Percentiles rank a stretch among this genome's conserved stretches.
Conservation (phyloP, 2,797 vertebrate genomes). For the Hafferia zeledoni region DNA sequence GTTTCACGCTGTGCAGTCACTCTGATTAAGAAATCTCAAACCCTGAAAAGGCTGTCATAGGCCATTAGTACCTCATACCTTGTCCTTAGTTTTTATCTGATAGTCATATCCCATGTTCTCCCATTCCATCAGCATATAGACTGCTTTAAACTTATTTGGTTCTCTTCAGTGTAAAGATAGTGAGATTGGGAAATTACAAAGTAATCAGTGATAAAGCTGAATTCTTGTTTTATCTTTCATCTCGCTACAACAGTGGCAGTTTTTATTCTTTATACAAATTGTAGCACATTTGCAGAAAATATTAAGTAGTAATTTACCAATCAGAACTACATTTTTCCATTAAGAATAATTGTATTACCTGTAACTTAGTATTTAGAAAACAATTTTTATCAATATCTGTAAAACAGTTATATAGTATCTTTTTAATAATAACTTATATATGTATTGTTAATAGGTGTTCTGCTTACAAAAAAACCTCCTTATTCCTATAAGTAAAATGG, state of each 20-base stretch:
- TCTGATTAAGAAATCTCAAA: not conserved
- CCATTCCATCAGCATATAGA: not conserved
- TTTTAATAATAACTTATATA: not conserved
- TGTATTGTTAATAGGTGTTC: not conserved
- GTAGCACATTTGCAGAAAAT: not conserved
- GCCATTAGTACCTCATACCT: not conserved
- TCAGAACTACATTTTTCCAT: not conserved
- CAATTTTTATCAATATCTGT: not conserved
- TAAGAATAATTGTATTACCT: not conserved
- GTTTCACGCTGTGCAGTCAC: not conserved
- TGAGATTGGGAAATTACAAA: not conserved
- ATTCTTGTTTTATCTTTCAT: not conserved
- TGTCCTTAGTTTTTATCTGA: not conserved
- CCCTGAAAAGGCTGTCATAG: not conserved
- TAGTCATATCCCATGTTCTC: not conserved
- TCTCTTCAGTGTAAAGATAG: not conserved
- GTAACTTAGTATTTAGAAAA: not conserved
- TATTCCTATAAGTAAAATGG: not conserved
- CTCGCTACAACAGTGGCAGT: not conserved
- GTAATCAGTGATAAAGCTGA: not conserved
- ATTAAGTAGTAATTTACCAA: not conserved
- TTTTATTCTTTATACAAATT: not conserved
- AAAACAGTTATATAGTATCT: not conserved
- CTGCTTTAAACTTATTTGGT: not conserved
- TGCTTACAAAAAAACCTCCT: not conserved